Evolutionary conservation across 2,113 vertebrate genomes (phyloP).

Genomic region (Bambusicola thoracicus): DNA sequence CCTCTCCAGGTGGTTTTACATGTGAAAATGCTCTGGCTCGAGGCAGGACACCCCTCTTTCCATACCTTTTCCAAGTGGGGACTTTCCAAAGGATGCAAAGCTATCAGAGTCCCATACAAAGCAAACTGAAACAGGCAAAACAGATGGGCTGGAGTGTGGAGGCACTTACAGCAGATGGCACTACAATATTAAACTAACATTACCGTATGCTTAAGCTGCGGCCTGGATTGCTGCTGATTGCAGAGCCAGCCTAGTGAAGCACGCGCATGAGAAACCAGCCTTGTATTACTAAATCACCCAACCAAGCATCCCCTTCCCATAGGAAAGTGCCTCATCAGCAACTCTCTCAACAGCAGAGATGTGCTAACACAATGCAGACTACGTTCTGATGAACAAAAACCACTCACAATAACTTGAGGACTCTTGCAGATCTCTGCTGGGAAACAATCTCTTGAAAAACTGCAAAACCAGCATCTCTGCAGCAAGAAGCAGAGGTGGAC

Average conservation of each 20-base stretch:
- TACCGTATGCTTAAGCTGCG: slow-evolving; percentile 65
- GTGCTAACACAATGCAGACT: neutral
- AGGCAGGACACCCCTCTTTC: neutral
- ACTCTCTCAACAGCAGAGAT: slow-evolving; percentile 21
- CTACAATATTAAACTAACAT: slow-evolving; percentile 79
- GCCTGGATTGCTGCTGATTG: slow-evolving; percentile 47
- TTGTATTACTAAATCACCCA: slow-evolving; percentile 31
- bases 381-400: slow-evolving; percentile 34
- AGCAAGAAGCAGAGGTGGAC: neutral
- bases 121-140: slow-evolving; percentile 46
- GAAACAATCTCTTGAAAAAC: slow-evolving; percentile 36
- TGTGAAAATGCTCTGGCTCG: neutral
- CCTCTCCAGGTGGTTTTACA: neutral
- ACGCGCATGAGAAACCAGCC: slow-evolving; percentile 51
- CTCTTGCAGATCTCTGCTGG: slow-evolving; percentile 5
- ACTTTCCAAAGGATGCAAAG: slow-evolving; percentile 38
- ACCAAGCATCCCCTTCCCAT: slow-evolving; percentile 32
- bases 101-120: neutral
- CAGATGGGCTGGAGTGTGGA: slow-evolving; percentile 75
- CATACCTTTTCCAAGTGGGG: neutral
- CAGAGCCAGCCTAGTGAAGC: slow-evolving; percentile 57
- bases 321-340: slow-evolving; percentile 3
- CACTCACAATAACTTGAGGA: neutral
- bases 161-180: slow-evolving; percentile 79
- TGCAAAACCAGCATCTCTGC: slow-evolving; percentile 41